Percentiles rank a stretch among this genome's conserved stretches.
Evolutionary conservation across 2,797 vertebrate species (phyloP).

Genomic region (Lagorchestes hirsutus): DNA sequence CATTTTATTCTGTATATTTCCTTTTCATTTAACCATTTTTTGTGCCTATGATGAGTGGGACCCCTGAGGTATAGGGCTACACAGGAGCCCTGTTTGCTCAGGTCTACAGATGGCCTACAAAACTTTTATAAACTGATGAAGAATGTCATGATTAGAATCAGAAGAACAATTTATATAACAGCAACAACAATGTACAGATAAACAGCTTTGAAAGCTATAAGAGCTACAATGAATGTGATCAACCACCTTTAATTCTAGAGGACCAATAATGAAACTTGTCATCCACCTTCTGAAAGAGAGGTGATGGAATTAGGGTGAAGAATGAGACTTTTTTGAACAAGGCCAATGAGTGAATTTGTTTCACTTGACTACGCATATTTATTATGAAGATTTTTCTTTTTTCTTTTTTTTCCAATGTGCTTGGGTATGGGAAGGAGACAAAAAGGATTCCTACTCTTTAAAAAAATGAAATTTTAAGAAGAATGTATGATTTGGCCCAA

Average conservation of each 20-base stretch:
- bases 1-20: background rate
- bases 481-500: background rate
- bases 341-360: background rate
- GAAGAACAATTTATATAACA: background rate
- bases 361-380: background rate
- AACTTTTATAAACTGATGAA: background rate
- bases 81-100: background rate
- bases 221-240: background rate
- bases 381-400: background rate
- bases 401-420: background rate
- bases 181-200: background rate
- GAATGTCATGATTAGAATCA: background rate
- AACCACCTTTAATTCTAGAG: background rate
- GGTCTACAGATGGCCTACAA: too few species aligned
- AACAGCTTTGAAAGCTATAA: background rate
- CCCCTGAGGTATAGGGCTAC: background rate
- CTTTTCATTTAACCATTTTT: background rate
- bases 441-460: background rate
- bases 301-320: background rate
- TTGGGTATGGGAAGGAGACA: background rate
- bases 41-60: background rate
- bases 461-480: too few species aligned
- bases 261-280: background rate
- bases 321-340: background rate
- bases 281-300: background rate